phyloP scores from a whole-genome alignment of 1,140 invertebrate species.

The Philaenus spumarius region DNA sequence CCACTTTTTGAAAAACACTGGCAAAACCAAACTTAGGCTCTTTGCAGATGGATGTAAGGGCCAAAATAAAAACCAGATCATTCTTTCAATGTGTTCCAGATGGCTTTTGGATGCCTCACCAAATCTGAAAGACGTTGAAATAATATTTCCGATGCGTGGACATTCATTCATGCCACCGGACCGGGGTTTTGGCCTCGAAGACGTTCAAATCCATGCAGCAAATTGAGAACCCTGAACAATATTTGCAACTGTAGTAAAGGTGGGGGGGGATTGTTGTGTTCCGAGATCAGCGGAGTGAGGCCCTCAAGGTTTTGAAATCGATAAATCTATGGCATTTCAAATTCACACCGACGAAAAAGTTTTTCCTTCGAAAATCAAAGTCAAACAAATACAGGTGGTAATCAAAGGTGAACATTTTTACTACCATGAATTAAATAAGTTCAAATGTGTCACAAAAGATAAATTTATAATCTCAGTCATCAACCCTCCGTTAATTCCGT shows the following conservation, averaged over 20 bases:
- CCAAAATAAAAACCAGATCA: not conserved
- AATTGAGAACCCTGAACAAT: not conserved
- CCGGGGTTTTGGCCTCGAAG: not conserved
- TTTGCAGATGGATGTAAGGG: slow-evolving; percentile 4
- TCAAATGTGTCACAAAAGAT: not conserved
- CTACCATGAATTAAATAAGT: not conserved
- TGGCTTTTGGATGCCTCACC: not conserved
- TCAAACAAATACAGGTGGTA: not conserved
- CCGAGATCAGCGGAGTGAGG: not conserved
- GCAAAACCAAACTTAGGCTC: not conserved
- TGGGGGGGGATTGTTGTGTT: too few species aligned
- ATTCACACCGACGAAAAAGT: not conserved
- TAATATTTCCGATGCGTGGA: not conserved
- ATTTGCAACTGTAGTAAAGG: not conserved
- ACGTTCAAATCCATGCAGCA: not conserved
- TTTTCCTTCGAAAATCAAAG: not conserved
- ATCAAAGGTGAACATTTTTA: not conserved
- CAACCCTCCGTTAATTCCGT: not conserved
- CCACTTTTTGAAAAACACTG: not conserved
- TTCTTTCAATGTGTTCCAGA: not conserved
- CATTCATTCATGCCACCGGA: not conserved
- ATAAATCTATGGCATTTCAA: not conserved
- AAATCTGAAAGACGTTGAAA: not conserved
- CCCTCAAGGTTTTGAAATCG: not conserved
- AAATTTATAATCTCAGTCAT: not conserved